Percentiles rank a stretch among this genome's conserved stretches.
Evolutionary conservation across 2,113 vertebrate genomes (phyloP).

Genomic region (Istiophorus platypterus): DNA sequence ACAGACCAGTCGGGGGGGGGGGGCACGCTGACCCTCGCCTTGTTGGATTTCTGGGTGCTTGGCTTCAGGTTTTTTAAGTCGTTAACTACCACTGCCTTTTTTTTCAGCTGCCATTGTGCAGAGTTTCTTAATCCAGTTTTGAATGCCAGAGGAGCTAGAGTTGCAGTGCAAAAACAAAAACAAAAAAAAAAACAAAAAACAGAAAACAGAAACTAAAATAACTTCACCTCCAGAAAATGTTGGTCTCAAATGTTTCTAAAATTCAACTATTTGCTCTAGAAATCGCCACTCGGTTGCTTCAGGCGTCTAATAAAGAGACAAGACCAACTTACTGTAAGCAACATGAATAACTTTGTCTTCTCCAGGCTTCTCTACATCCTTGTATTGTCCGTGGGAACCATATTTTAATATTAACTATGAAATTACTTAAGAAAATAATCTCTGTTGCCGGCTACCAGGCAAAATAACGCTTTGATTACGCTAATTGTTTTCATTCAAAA

Average conservation of each 20-base stretch:
- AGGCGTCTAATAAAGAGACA: neutral
- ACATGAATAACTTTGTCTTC: neutral
- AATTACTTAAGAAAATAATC: neutral
- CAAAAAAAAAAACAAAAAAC: neutral
- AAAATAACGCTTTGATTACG: neutral
- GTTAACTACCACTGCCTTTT: neutral
- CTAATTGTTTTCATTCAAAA: neutral
- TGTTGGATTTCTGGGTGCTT: constrained; percentile 3
- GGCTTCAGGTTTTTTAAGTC: neutral
- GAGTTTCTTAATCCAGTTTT: neutral
- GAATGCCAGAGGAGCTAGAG: neutral
- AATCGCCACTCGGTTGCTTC: neutral
- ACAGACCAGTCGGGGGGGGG: too few species aligned
- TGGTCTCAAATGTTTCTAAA: neutral
- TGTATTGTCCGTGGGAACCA: too few species aligned
- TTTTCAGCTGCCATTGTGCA: neutral
- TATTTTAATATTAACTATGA: neutral
- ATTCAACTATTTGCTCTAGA: neutral
- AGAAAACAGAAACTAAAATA: neutral
- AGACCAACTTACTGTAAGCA: neutral
- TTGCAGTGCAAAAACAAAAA: neutral
- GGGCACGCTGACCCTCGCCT: too few species aligned
- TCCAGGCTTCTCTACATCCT: neutral
- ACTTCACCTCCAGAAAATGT: neutral
- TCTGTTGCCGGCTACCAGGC: neutral